phyloP scores from a whole-genome alignment of 2,113 vertebrate species.

The Rostratula benghalensis region DNA sequence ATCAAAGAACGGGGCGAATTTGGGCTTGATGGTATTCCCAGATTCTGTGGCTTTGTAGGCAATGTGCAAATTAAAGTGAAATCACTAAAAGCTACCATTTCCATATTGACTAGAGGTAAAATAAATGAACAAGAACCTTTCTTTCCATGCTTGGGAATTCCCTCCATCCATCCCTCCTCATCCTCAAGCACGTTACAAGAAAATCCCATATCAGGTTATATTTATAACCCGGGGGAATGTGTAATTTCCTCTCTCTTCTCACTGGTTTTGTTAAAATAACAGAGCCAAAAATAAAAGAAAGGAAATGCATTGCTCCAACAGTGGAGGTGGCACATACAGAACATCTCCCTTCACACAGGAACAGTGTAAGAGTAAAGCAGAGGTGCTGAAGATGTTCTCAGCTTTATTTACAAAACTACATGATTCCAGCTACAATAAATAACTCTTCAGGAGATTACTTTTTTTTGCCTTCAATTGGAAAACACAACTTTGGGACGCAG shows the following conservation, averaged over 20 bases:
- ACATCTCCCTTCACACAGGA: neutral
- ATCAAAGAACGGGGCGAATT: neutral
- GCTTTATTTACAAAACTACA: neutral
- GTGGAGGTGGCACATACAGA: neutral
- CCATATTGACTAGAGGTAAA: neutral
- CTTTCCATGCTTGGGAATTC: slow-evolving; percentile 11
- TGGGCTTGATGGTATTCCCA: neutral
- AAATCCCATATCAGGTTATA: neutral
- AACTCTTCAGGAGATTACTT: neutral
- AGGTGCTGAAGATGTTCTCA: neutral
- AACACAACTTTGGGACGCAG: neutral
- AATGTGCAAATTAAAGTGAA: neutral
- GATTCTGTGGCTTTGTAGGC: neutral
- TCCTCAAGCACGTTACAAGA: neutral
- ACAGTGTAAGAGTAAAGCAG: neutral
- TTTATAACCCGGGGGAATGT: neutral
- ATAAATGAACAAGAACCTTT: neutral
- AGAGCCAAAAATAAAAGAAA: neutral
- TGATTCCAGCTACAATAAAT: neutral
- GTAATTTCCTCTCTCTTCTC: slow-evolving; percentile 29
- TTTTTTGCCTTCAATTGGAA: neutral
- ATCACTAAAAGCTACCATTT: neutral
- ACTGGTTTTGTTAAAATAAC: neutral
- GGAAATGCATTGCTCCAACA: neutral
- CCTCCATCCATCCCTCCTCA: neutral